Conservation (phyloP, 2,797 vertebrate species). For the Enoplosus armatus region DNA sequence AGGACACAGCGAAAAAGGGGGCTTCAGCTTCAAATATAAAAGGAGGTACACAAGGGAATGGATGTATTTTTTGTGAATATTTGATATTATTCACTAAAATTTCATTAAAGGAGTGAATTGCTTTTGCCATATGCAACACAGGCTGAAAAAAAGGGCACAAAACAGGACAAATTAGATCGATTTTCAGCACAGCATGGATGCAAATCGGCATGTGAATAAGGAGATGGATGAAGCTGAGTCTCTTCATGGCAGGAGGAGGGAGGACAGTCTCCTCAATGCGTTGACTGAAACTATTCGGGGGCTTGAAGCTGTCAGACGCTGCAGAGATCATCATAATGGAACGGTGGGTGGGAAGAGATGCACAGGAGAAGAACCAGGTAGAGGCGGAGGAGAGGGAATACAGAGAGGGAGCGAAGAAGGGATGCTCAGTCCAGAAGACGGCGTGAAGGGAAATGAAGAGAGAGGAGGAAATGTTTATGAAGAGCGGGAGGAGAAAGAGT, state of each 20-base stretch:
- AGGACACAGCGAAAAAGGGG: conserved; percentile 46
- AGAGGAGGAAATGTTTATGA: neutral
- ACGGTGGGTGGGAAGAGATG: neutral
- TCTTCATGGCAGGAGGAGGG: conserved; percentile 27
- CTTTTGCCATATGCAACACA: neutral
- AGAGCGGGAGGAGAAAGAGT: conserved; percentile 24
- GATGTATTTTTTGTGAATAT: conserved; percentile 2
- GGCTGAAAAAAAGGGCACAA: neutral
- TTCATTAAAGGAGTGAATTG: conserved; percentile 1
- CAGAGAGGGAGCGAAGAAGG: neutral
- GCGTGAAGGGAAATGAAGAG: conserved; percentile 24
- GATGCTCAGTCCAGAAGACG: conserved; percentile 15
- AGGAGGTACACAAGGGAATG: conserved; percentile 23
- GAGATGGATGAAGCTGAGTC: conserved; percentile 50
- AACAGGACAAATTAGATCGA: neutral
- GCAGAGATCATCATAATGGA: conserved; percentile 15
- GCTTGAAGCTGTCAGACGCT: conserved; percentile 41
- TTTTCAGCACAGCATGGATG: conserved; percentile 37
- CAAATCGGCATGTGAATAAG: conserved; percentile 23
- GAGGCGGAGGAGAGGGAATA: neutral
- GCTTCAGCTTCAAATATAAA: conserved; percentile 24
- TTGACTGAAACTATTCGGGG: conserved; percentile 50
- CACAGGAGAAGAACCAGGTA: neutral
- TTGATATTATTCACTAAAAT: neutral
- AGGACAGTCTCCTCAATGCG: conserved; percentile 50